Conservation (phyloP, 2,888 invertebrate species). For the Bombylius major region DNA sequence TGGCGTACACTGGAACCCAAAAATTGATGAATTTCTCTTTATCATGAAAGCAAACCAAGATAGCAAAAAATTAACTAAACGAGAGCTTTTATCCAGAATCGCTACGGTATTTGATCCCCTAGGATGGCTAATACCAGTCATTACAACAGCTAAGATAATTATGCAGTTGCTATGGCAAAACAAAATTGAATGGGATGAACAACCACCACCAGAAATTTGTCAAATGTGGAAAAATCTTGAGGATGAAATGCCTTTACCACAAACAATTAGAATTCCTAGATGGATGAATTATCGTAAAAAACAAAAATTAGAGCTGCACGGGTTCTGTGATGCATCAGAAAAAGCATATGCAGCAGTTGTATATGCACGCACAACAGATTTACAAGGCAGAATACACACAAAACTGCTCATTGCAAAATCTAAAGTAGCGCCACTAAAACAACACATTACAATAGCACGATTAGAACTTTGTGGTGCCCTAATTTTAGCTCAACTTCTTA, state of each 20-base stretch:
- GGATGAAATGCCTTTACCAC: neutral
- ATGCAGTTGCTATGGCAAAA: neutral
- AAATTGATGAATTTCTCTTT: no score
- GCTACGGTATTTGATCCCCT: no score
- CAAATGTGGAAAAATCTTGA: neutral
- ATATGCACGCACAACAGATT: no score
- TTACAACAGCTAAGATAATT: neutral
- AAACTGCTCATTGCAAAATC: neutral
- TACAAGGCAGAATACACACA: neutral
- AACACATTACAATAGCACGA: neutral
- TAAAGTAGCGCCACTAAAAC: neutral
- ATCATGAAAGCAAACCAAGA: no score
- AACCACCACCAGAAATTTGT: neutral
- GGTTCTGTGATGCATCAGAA: neutral
- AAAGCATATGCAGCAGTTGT: neutral
- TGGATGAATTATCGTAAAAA: no score
- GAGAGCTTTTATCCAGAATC: no score
- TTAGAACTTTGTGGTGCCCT: neutral
- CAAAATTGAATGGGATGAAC: neutral
- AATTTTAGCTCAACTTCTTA: no score
- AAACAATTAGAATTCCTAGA: no score
- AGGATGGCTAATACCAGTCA: no score
- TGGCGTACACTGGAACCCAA: no score
- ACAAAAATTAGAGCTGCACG: neutral
- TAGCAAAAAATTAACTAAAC: no score